Conservation (phyloP, 2,797 vertebrate genomes). For the Urocyon cinereoargenteus region DNA sequence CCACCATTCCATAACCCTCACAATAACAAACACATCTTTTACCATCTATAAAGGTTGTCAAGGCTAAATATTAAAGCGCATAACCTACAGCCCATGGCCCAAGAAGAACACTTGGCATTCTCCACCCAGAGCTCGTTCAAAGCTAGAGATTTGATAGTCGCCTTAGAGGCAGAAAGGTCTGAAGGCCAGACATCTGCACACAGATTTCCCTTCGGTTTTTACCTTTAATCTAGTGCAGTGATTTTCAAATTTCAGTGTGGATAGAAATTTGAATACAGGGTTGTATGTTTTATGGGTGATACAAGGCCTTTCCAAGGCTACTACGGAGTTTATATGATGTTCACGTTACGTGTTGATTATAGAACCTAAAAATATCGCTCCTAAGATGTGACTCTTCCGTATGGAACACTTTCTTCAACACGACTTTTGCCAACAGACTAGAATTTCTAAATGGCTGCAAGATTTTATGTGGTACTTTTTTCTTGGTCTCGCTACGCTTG, state of each 20-base stretch:
- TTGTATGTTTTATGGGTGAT: neutral
- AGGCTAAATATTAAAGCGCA: conserved; percentile 29
- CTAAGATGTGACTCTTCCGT: conserved; percentile 25
- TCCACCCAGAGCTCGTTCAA: neutral
- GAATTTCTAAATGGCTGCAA: conserved; percentile 38
- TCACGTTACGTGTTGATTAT: conserved; percentile 63
- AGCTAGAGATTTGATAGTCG: neutral
- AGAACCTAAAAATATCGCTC: conserved; percentile 66
- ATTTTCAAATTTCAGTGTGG: conserved; percentile 30
- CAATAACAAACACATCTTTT: conserved; percentile 39
- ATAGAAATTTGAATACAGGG: conserved; percentile 44
- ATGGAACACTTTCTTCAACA: conserved; percentile 55
- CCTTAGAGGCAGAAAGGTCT: neutral
- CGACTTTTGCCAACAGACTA: conserved; percentile 58
- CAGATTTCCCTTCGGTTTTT: neutral
- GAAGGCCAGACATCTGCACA: neutral
- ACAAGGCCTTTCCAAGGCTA: conserved; percentile 54
- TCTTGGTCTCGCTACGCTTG: neutral
- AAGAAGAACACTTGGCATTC: neutral
- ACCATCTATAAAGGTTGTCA: neutral
- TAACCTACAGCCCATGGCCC: conserved; percentile 1
- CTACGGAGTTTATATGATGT: conserved; percentile 58
- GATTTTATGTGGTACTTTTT: neutral
- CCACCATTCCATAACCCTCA: conserved; percentile 5
- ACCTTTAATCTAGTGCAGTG: neutral